Evolutionary conservation across 2,888 invertebrate genomes (phyloP).

Genomic region (Eupithecia exiguata): DNA sequence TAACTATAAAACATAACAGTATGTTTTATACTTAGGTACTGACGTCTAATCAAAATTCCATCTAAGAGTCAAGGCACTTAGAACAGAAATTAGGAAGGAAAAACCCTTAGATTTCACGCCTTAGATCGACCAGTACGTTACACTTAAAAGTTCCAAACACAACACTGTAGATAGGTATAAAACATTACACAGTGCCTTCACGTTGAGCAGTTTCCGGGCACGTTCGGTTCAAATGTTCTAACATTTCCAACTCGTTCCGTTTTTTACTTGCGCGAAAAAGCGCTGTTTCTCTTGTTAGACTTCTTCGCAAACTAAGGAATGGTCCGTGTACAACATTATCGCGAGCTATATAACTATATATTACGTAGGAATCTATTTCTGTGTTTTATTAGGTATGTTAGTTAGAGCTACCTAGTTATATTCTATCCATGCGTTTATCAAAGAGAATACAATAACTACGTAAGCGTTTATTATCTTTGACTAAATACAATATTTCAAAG

Average conservation of each 20-base stretch:
- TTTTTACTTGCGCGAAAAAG: slow-evolving; percentile 31
- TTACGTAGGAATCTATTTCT: neutral
- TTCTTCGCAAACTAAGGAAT: neutral
- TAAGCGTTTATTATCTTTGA: too few relatives aligned
- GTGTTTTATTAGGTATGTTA: too few relatives aligned
- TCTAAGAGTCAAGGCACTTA: too few relatives aligned
- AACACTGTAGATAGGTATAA: neutral
- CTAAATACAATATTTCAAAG: too few relatives aligned
- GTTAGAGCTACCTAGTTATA: too few relatives aligned
- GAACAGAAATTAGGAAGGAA: too few relatives aligned
- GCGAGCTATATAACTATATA: neutral
- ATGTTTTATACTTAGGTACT: too few relatives aligned
- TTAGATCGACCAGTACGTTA: neutral
- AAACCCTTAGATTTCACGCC: neutral
- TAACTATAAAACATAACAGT: too few relatives aligned
- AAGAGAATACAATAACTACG: too few relatives aligned
- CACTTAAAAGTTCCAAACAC: neutral
- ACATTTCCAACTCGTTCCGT: slow-evolving; percentile 30
- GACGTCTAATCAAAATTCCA: too few relatives aligned
- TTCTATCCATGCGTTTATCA: too few relatives aligned
- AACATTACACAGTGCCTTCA: slow-evolving; percentile 14
- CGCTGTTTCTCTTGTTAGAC: slow-evolving; percentile 18
- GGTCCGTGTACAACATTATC: neutral
- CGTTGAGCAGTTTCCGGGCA: slow-evolving; percentile 33
- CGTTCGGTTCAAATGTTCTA: slow-evolving; percentile 32